A percentile compares a stretch with the other conserved stretches of the same genome.
Conservation (phyloP, 1,140 invertebrate species). For the Parapsyche elsis region DNA sequence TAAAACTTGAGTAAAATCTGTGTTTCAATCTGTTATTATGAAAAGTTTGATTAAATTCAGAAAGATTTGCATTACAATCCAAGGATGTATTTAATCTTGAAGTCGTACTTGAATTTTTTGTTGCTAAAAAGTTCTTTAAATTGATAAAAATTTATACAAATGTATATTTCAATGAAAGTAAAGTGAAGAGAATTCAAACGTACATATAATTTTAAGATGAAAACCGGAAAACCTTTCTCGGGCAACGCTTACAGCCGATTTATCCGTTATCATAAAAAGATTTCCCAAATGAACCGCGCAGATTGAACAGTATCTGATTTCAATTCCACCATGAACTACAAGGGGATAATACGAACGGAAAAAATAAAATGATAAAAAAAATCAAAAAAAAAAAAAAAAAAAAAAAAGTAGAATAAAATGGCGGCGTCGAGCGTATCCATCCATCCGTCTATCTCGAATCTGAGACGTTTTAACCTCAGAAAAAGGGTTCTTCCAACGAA, state of each 20-base stretch:
- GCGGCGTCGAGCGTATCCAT: not conserved
- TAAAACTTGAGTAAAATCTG: too few species aligned
- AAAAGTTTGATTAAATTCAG: too few species aligned
- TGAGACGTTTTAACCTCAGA: constrained; percentile 36
- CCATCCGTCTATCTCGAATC: constrained; percentile 33
- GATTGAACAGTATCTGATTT: constrained; percentile 40
- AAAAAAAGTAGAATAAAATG: not conserved
- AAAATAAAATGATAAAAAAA: constrained; percentile 15
- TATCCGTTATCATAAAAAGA: constrained; percentile 26
- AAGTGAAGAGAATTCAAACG: too few species aligned
- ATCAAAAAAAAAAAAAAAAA: not conserved
- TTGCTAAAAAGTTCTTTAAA: too few species aligned
- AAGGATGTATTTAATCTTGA: too few species aligned
- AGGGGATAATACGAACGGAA: constrained; percentile 27
- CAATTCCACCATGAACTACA: constrained; percentile 29
- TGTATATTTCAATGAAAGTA: too few species aligned
- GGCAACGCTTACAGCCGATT: constrained; percentile 17
- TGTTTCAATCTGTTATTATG: too few species aligned
- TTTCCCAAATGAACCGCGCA: constrained; percentile 37
- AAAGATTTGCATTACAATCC: too few species aligned
- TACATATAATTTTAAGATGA: not conserved
- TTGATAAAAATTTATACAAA: too few species aligned
- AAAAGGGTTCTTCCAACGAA: constrained; percentile 18
- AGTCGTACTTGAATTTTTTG: too few species aligned
- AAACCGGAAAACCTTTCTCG: not conserved